A percentile compares a stretch with the other conserved stretches of the same genome.
These are phyloP conservation scores for Drosophila aff. DNA, from an alignment of 1,140 invertebrate genomes.

Conservation along the genomic window DNA sequence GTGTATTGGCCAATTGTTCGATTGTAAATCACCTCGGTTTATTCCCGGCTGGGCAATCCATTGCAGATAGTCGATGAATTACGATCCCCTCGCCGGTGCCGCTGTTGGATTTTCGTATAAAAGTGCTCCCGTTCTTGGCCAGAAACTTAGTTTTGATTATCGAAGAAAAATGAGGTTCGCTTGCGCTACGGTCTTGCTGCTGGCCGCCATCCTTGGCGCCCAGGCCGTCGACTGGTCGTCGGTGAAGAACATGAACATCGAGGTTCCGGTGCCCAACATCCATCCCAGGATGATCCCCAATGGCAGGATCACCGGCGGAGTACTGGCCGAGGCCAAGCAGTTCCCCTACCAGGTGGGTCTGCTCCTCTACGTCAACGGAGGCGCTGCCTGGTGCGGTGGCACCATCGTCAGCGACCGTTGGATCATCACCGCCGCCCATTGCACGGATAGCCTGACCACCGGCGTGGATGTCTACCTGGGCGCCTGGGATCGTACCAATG, in stretches of 20 bases:
- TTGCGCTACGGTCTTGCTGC: slow-evolving; percentile 28
- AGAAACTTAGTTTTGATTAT: slow-evolving; percentile 26
- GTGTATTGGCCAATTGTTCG: slow-evolving; percentile 22
- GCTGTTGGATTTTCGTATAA: slow-evolving; percentile 14
- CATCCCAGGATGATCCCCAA: slow-evolving; percentile 17
- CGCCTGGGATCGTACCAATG: slow-evolving; percentile 61
- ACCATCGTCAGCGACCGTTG: slow-evolving; percentile 86
- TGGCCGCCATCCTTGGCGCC: slow-evolving; percentile 32
- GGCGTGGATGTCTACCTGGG: slow-evolving; percentile 76
- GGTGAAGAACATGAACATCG: slow-evolving; percentile 46
- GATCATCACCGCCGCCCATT: slow-evolving; percentile 89
- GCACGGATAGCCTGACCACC: slow-evolving; percentile 85
- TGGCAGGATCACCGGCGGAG: slow-evolving; percentile 73
- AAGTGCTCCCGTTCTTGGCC: slow-evolving; percentile 22
- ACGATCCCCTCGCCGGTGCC: slow-evolving; percentile 5
- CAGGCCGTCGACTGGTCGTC: slow-evolving; percentile 47
- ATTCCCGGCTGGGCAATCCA: slow-evolving; percentile 20
- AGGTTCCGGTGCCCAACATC: slow-evolving; percentile 17
- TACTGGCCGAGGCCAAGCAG: slow-evolving; percentile 80
- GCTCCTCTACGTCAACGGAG: slow-evolving; percentile 70
- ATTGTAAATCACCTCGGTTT: slow-evolving; percentile 36
- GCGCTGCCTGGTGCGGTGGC: slow-evolving; percentile 86
- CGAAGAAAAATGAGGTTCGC: slow-evolving; percentile 47
- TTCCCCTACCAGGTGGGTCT: slow-evolving; percentile 86
- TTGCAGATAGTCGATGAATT: slow-evolving; percentile 42